Percentiles rank a stretch among this genome's conserved stretches.
These are phyloP conservation scores for Chrysomallon squamiferum DNA, from an alignment of 1,140 invertebrate species.

Conservation along the genomic window DNA sequence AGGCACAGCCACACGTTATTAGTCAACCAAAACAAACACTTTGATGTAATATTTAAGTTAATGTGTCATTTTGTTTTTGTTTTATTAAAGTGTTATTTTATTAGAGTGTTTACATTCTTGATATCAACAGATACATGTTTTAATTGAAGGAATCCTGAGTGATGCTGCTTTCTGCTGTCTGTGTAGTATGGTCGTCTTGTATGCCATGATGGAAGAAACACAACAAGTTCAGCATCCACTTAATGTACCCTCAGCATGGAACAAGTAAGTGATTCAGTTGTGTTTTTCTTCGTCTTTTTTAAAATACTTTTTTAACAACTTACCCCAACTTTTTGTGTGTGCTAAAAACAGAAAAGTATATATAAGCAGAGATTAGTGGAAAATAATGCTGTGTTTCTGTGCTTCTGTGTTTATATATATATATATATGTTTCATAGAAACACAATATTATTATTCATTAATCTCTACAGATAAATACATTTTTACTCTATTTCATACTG, in stretches of 20 bases:
- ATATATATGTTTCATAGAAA: neutral
- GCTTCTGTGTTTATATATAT: neutral
- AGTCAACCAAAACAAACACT: too few species aligned
- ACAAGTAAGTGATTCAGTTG: conserved; percentile 1
- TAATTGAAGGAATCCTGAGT: conserved; percentile 35
- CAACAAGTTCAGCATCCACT: conserved; percentile 26
- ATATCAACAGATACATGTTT: too few species aligned
- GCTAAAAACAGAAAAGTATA: neutral
- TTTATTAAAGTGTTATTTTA: too few species aligned
- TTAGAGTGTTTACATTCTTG: too few species aligned
- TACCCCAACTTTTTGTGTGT: too few species aligned
- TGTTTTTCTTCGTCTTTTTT: too few species aligned
- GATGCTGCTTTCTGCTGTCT: conserved; percentile 41
- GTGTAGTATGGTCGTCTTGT: conserved; percentile 31
- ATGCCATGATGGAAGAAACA: conserved; percentile 40
- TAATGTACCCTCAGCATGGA: conserved; percentile 10
- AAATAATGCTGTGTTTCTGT: neutral
- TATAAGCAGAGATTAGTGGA: neutral
- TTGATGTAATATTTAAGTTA: too few species aligned
- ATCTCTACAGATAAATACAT: too few species aligned
- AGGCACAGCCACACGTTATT: too few species aligned
- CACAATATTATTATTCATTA: neutral
- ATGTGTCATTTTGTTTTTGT: too few species aligned
- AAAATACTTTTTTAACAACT: too few species aligned
- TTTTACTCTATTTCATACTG: too few species aligned